Base-by-base conservation (phyloP, 2,797 vertebrate genomes). In the Ataeniobius toweri region DNA sequence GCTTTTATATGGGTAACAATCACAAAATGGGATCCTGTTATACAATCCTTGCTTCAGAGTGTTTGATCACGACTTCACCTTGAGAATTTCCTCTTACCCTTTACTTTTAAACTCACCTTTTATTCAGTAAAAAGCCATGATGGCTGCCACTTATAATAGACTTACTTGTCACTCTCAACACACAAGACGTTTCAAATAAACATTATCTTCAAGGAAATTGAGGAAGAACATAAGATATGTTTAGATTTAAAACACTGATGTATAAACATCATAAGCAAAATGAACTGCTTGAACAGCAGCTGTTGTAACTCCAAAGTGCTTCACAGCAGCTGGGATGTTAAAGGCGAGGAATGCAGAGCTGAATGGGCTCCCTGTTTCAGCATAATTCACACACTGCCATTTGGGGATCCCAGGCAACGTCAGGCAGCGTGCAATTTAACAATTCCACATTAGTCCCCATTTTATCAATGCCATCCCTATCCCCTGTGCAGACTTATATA, bases 291-390 rank as follows among this genome's bases (percentile, higher is more conserved):
- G 83, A 76, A 76, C 75, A 85, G 80, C 89, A 92, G 89, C 87
- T 93, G 90, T 86, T 80, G 24, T 48, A 77, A 78, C 80, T 86
- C 83, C 71, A 69, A 83, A 83, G 81, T 55, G 80, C 58, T 82
- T 92, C 86, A 75, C 83, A 76, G 86, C 59, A 79, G 79, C 84
- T 70, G 51, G 69, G 80, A 79, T 63, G 31, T 85, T 76, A 86
- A 87, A 73, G 84, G 79, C 36, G 75, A 88, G 86, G 83, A 92
- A 88, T 90, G 83, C 82, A 63, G 85, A 73, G 82, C 74, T 92
- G 89, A 94, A 93, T 92, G 85, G 82, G 76, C 76, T 86, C 87
- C 85, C 89, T 93, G 94, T 94, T 87, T 81, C 80, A 24, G 74
- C 44, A 31, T 77, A 83, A 87, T 88, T 86, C 81, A 85, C 79